Conservation (phyloP, 2,113 vertebrate species). For the Mola mola region DNA sequence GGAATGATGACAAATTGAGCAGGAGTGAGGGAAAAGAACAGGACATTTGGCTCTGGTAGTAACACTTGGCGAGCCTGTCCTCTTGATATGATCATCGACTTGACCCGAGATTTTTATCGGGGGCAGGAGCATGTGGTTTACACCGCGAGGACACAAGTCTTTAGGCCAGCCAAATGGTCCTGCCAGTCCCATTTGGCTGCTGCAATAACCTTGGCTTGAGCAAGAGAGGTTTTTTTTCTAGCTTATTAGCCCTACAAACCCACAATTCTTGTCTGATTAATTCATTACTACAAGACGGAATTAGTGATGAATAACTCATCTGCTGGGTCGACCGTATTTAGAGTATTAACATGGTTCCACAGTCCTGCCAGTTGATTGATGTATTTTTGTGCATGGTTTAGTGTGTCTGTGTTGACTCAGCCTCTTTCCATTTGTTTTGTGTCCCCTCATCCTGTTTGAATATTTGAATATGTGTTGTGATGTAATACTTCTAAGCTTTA, state of each 20-base stretch:
- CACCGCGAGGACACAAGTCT: constrained; percentile 25
- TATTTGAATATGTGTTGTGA: not conserved
- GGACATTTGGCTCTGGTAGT: constrained; percentile 38
- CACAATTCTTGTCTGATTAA: constrained; percentile 5
- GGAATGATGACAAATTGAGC: constrained; percentile 41
- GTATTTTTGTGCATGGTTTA: constrained; percentile 26
- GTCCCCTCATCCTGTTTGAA: too few species aligned
- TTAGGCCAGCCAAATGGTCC: constrained; percentile 1
- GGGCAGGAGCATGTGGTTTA: constrained; percentile 31
- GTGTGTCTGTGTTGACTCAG: too few species aligned
- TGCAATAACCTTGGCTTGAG: constrained; percentile 48
- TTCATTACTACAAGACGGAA: not conserved
- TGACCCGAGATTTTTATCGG: constrained; percentile 31
- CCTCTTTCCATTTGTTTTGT: constrained; percentile 5
- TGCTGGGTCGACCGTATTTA: constrained; percentile 4
- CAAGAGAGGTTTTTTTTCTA: too few species aligned
- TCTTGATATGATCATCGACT: constrained; percentile 36
- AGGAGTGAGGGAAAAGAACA: constrained; percentile 30
- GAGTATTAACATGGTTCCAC: constrained; percentile 13
- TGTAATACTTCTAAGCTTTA: not conserved
- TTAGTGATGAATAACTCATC: constrained; percentile 9
- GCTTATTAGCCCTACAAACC: not conserved
- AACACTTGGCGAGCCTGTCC: constrained; percentile 43
- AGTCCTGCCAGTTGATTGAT: constrained; percentile 34
- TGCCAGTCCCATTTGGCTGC: constrained; percentile 41